Conservation (phyloP, 1,140 invertebrate species). For the Goniozus legneri region DNA sequence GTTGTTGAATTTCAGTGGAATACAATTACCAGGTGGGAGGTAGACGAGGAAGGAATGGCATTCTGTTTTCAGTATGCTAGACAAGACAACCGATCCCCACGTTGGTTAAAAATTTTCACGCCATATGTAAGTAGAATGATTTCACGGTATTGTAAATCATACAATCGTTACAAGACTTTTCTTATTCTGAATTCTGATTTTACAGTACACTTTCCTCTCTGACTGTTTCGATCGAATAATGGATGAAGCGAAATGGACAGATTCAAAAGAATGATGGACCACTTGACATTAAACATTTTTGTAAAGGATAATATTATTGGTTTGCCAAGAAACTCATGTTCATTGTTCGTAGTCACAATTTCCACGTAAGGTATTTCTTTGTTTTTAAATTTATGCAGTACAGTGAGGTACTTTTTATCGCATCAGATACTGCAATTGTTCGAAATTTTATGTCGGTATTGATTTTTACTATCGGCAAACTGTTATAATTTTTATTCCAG, state of each 20-base stretch:
- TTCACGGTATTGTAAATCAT: constrained; percentile 5
- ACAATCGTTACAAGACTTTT: constrained; percentile 5
- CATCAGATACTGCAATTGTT: not conserved
- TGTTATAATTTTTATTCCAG: too few species aligned
- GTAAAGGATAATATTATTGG: too few species aligned
- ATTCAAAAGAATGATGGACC: constrained; percentile 68
- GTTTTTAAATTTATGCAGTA: constrained; percentile 3
- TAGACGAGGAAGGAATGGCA: constrained; percentile 87
- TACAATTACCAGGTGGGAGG: constrained; percentile 77
- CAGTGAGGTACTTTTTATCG: not conserved
- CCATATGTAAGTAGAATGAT: constrained; percentile 76
- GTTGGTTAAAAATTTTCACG: constrained; percentile 85
- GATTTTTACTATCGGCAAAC: too few species aligned
- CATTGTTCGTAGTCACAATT: constrained; percentile 10
- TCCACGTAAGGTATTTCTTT: too few species aligned
- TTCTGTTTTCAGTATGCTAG: constrained; percentile 85
- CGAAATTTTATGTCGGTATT: not conserved
- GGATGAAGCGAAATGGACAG: constrained; percentile 81
- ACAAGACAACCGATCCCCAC: constrained; percentile 70
- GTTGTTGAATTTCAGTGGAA: constrained; percentile 84
- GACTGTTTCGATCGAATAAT: constrained; percentile 94
- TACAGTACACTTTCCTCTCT: constrained; percentile 86
- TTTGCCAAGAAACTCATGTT: too few species aligned
- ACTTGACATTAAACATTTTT: too few species aligned
- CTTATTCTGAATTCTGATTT: too few species aligned